phyloP scores from a whole-genome alignment of 2,113 vertebrate species.

The Menidia beryllina region DNA sequence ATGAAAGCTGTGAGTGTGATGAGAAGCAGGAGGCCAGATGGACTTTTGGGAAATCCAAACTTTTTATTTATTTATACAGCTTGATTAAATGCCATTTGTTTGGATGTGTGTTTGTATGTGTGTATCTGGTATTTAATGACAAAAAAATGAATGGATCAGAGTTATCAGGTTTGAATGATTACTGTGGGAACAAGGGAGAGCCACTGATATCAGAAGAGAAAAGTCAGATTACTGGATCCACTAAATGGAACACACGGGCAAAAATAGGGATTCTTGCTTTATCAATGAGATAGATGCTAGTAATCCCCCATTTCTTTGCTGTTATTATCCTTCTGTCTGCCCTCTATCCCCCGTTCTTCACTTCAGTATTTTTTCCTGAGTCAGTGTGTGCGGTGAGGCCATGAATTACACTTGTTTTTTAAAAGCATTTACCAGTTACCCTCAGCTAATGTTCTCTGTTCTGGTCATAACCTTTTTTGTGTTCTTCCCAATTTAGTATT shows the following conservation, averaged over 20 bases:
- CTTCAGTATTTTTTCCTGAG: slow-evolving; percentile 10
- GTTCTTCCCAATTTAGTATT: too few species aligned
- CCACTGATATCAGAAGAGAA: slow-evolving; percentile 66
- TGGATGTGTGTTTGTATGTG: slow-evolving; percentile 42
- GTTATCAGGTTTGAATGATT: slow-evolving; percentile 78
- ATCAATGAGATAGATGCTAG: neutral
- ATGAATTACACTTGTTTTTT: slow-evolving; percentile 34
- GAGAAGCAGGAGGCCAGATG: slow-evolving; percentile 74
- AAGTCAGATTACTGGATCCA: slow-evolving; percentile 70
- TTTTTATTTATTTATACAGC: slow-evolving; percentile 79
- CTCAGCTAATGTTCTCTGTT: too few species aligned
- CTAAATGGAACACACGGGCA: slow-evolving; percentile 35
- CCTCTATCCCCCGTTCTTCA: neutral
- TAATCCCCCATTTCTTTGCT: slow-evolving; percentile 9
- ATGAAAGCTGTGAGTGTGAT: slow-evolving; percentile 62
- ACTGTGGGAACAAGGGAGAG: slow-evolving; percentile 74
- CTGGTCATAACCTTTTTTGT: too few species aligned
- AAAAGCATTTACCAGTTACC: neutral
- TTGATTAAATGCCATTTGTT: slow-evolving; percentile 80
- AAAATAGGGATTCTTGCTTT: slow-evolving; percentile 14
- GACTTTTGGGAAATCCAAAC: slow-evolving; percentile 79
- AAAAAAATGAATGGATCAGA: slow-evolving; percentile 78
- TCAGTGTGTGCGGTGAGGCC: slow-evolving; percentile 27
- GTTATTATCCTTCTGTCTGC: neutral
- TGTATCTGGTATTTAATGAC: slow-evolving; percentile 77